Evolutionary conservation across 2,113 vertebrate genomes (phyloP).

Genomic region (Merops nubicus): DNA sequence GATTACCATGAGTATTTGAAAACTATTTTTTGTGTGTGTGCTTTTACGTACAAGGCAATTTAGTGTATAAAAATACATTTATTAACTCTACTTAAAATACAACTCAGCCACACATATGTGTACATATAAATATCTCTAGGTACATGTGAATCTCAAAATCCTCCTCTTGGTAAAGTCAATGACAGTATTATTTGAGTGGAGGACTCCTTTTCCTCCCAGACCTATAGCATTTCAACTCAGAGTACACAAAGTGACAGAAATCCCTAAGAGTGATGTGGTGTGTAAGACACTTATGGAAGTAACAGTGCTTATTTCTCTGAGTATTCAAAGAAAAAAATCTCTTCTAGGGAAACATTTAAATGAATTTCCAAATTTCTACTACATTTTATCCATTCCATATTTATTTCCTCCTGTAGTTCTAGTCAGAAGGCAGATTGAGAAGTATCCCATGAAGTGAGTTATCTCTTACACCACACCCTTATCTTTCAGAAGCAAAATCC

Average conservation of each 20-base stretch:
- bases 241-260: not conserved
- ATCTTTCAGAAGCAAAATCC: conserved; percentile 24
- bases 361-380: not conserved
- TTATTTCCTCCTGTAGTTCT: not conserved
- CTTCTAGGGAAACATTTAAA: not conserved
- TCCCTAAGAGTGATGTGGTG: not conserved
- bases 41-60: not conserved
- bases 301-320: rapidly evolving
- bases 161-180: not conserved
- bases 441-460: not conserved
- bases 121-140: not conserved
- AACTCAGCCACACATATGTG: not conserved
- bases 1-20: not conserved
- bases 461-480: not conserved
- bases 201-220: not conserved
- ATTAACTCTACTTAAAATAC: not conserved
- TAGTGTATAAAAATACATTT: not conserved
- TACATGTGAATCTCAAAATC: not conserved
- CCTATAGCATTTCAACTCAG: not conserved
- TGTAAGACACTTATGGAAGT: not conserved
- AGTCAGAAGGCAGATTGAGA: not conserved
- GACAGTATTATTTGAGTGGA: not conserved
- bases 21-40: not conserved
- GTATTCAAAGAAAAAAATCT: not conserved
- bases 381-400: rapidly evolving